phyloP scores from a whole-genome alignment of 1,140 invertebrate species.

The Chironomus striatipennis region DNA sequence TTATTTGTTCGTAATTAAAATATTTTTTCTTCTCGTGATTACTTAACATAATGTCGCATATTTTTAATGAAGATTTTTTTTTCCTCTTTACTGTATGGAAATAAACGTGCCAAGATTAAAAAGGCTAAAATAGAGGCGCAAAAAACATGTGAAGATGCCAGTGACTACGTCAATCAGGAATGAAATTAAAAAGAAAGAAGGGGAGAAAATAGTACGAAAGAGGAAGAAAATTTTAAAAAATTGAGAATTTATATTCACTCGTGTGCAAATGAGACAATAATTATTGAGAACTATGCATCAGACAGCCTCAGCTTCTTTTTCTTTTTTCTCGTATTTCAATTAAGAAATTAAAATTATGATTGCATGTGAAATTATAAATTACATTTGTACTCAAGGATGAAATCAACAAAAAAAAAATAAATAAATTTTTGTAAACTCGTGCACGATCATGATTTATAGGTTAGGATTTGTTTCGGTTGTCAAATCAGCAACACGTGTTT shows the following conservation, averaged over 20 bases:
- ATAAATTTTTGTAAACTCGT: not conserved
- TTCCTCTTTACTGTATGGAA: not conserved
- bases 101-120: not conserved
- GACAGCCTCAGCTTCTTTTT: not conserved
- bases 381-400: not conserved
- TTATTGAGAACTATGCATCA: not conserved
- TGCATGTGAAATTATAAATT: not conserved
- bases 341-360: not conserved
- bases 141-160: constrained; percentile 10
- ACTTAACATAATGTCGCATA: too few relatives aligned
- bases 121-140: not conserved
- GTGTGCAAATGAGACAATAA: not conserved
- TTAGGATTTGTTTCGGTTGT: not conserved
- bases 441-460: constrained; percentile 21
- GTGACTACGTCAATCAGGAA: not conserved
- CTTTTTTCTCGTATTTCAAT: not conserved
- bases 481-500: not conserved
- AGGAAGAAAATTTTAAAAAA: not conserved
- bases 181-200: not conserved
- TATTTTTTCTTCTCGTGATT: too few relatives aligned
- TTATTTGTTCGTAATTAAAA: too few relatives aligned
- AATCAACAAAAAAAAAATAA: not conserved
- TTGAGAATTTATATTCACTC: not conserved
- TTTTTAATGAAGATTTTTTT: too few relatives aligned
- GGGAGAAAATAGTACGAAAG: not conserved